Evolutionary conservation across 2,797 vertebrate species (phyloP).

Genomic region (Coluber constrictor): DNA sequence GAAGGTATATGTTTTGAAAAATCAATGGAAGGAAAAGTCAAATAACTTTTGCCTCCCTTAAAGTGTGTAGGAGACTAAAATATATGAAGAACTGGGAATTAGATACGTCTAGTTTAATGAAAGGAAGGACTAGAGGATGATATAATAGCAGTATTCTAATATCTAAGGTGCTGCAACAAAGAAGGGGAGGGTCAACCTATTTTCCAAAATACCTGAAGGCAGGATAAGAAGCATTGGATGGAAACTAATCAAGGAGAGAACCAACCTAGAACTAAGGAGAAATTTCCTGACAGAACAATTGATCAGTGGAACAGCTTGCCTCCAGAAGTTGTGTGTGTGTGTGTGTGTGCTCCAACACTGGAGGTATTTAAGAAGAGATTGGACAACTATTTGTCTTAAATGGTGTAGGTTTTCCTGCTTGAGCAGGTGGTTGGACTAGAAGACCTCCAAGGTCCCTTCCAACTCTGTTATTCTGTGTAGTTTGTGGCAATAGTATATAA

Average conservation of each 20-base stretch:
- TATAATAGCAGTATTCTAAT: neutral
- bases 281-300: neutral
- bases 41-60: no score
- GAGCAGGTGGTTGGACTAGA: neutral
- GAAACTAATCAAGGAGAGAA: neutral
- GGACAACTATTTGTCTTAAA: neutral
- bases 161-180: neutral
- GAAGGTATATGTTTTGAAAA: neutral
- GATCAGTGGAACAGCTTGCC: neutral
- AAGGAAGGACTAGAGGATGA: neutral
- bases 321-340: neutral
- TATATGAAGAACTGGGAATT: neutral
- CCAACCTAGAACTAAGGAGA: neutral
- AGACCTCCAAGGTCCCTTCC: neutral
- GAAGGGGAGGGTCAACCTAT: no score
- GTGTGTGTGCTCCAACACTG: neutral
- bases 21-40: neutral
- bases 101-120: neutral
- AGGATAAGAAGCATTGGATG: neutral
- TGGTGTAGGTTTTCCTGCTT: neutral
- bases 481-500: neutral
- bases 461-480: neutral
- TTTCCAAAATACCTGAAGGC: neutral
- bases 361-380: neutral
- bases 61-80: neutral